Conservation (phyloP, 2,888 invertebrate species). For the Lysandra coridon region DNA sequence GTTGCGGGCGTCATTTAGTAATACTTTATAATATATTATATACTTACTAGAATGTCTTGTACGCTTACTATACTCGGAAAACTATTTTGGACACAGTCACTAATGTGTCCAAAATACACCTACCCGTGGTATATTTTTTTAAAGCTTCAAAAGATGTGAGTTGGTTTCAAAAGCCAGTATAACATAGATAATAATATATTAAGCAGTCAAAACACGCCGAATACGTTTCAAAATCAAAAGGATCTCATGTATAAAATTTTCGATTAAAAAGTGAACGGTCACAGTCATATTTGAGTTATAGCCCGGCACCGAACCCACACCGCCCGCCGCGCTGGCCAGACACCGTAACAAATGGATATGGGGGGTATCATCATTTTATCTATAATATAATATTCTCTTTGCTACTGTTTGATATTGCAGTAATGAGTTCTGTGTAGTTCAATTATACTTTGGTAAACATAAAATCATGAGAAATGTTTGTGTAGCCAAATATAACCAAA, state of each 20-base stretch:
- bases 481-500: too few relatives aligned
- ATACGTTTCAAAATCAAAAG: neutral
- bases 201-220: neutral
- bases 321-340: neutral
- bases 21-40: too few relatives aligned
- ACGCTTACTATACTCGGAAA: too few relatives aligned
- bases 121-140: too few relatives aligned
- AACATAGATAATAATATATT: neutral
- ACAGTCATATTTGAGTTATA: slow-evolving; percentile 20
- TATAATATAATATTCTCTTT: neutral
- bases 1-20: too few relatives aligned
- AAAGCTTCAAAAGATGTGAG: too few relatives aligned
- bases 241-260: slow-evolving; percentile 12
- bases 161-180: too few relatives aligned
- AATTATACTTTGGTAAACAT: too few relatives aligned
- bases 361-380: neutral
- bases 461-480: too few relatives aligned
- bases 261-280: slow-evolving; percentile 2
- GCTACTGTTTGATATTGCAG: neutral
- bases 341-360: slow-evolving; percentile 9
- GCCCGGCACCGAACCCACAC: neutral
- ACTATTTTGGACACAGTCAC: too few relatives aligned
- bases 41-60: too few relatives aligned
- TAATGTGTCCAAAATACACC: too few relatives aligned
- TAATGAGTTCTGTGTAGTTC: neutral